Conservation (phyloP, 2,113 vertebrate genomes). For the Myiagra hebetior region DNA sequence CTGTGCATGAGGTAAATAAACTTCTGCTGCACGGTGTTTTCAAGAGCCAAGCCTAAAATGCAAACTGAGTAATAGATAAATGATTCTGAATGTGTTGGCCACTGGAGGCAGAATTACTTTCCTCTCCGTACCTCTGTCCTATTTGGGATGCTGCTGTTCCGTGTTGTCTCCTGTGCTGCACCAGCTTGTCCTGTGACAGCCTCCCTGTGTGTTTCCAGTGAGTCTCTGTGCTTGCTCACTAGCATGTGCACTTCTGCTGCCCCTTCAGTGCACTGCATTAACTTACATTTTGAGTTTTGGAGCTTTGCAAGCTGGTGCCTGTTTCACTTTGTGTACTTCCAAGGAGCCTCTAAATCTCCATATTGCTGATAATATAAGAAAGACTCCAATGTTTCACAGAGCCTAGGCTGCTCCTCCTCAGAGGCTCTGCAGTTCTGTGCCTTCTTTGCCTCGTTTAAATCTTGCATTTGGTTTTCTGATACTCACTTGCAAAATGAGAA, state of each 20-base stretch:
- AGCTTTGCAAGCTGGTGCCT: background rate
- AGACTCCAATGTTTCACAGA: background rate
- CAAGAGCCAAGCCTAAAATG: background rate
- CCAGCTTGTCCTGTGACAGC: background rate
- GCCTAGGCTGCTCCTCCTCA: background rate
- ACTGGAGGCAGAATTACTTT: background rate
- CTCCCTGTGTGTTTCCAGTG: background rate
- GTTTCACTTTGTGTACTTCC: background rate
- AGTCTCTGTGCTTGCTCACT: background rate
- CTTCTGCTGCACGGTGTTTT: background rate
- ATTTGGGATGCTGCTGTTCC: accelerated
- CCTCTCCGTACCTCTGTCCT: background rate
- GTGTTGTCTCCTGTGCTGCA: background rate
- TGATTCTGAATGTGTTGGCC: background rate
- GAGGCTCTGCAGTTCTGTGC: background rate
- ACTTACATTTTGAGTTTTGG: background rate
- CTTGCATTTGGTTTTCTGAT: background rate
- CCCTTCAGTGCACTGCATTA: background rate
- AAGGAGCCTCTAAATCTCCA: accelerated
- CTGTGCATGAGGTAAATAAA: background rate
- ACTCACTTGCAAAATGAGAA: background rate
- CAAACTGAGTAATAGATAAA: background rate
- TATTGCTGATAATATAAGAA: background rate
- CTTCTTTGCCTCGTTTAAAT: background rate
- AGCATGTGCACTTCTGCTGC: background rate